Conservation (phyloP, 1,140 invertebrate species). For the Calycopis cecrops region DNA sequence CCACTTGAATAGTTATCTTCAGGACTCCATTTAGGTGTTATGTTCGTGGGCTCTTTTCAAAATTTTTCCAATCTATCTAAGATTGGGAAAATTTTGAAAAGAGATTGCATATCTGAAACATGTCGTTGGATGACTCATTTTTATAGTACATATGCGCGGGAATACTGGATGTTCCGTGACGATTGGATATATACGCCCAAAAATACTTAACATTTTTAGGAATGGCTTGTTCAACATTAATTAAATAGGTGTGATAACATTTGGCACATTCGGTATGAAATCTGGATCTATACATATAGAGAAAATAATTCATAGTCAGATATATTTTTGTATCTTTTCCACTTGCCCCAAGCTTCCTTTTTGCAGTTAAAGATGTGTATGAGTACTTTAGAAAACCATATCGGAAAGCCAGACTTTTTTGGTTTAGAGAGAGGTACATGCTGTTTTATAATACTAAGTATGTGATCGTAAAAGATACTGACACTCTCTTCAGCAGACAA, state of each 20-base stretch:
- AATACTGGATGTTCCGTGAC: neutral
- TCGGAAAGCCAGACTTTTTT: neutral
- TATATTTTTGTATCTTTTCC: no score
- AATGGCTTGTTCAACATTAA: no score
- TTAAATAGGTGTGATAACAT: neutral
- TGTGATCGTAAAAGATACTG: neutral
- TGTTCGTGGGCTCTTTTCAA: neutral
- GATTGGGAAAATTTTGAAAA: slow-evolving; percentile 17
- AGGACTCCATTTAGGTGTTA: neutral
- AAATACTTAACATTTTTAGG: slow-evolving; percentile 5
- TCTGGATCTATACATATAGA: neutral
- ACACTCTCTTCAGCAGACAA: slow-evolving; percentile 4
- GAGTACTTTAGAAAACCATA: slow-evolving; percentile 13
- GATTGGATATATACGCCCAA: slow-evolving; percentile 1
- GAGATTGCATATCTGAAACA: slow-evolving; percentile 1
- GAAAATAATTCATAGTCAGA: slow-evolving; percentile 17
- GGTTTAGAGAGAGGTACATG: no score
- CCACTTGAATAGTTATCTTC: neutral
- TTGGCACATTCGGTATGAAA: neutral
- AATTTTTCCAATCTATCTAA: no score
- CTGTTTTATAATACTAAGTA: slow-evolving; percentile 1
- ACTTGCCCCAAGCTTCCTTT: no score
- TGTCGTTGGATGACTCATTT: neutral
- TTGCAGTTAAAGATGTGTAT: slow-evolving; percentile 18
- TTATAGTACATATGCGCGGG: neutral